Evolutionary conservation across 1,140 invertebrate species (phyloP), one percentile per base, ranked within the genome.

Genomic region (Aricia agestis): DNA sequence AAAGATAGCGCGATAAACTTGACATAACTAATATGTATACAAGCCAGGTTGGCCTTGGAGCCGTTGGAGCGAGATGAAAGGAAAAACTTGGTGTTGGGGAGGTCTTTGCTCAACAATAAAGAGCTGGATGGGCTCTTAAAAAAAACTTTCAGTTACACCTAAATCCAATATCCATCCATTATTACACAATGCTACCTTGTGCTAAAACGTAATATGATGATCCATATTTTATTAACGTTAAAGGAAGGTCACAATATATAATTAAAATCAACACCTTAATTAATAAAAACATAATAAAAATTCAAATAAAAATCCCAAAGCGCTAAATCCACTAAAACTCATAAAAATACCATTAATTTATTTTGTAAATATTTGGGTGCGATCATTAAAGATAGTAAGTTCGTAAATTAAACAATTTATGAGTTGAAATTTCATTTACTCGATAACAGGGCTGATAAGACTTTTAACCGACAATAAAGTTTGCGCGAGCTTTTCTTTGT

Each of bases 301-400:
- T 25, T 63, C 19, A 63, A 63, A 19, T 63, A 63, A 19, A 19
- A 63, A 18, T 59, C 18, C 10, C 18, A 10, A 63, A 18, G 19
- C 17, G 19, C 19, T 63, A 59, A 59, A 18, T 63, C 59, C 18
- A 63, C 59, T 19, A 6, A 63, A 36, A 63, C 2, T 25, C n/a
- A n/a, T n/a, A n/a, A n/a, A n/a, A n/a, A 11, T n/a, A n/a, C 18
- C 59, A 63, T 63, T 63, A 63, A 63, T 63, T 63, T 63, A 63
- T 25, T 19, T 25, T 25, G 18, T 63, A 63, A 63, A 63, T 63
- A 63, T 63, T 19, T 63, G 19, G 19, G 17, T 13, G 10, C 19
- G 10, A 25, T 63, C 59, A 25, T 11, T 63, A 18, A 11, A 17
- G 58, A 63, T 63, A 63, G 17, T 63, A 17, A 59, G 18, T 63